Percentiles rank a stretch among this genome's conserved stretches.
phyloP scores from a whole-genome alignment of 2,113 vertebrate genomes.

The Poeciliopsis prolifica region DNA sequence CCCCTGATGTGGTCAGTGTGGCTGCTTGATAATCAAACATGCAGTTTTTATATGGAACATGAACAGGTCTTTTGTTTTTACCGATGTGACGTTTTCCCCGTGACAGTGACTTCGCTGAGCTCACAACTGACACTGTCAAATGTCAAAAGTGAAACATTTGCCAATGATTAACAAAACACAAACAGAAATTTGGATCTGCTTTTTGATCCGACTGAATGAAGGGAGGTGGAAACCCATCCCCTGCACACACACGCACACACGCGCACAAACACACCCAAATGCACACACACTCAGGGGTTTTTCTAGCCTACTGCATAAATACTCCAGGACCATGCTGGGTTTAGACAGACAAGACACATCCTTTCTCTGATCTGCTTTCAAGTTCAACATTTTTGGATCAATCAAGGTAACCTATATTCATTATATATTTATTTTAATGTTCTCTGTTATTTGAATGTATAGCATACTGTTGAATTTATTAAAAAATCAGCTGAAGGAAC shows the following conservation, averaged over 20 bases:
- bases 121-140: neutral
- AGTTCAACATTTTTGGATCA: neutral
- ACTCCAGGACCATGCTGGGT: conserved; percentile 5
- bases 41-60: neutral
- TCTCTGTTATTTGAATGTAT: neutral
- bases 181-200: neutral
- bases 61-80: neutral
- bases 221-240: neutral
- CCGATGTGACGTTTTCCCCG: neutral
- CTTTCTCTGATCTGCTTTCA: neutral
- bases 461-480: neutral
- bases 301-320: conserved; percentile 33
- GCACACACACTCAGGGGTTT: neutral
- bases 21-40: neutral
- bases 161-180: too few species aligned
- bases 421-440: neutral
- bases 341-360: conserved; percentile 15
- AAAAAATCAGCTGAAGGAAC: neutral
- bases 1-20: neutral
- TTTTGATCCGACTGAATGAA: neutral
- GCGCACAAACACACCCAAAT: neutral
- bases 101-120: neutral
- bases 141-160: neutral
- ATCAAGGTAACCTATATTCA: conserved; percentile 35
- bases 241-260: neutral